Percentiles rank a stretch among this genome's conserved stretches.
Conservation (phyloP, 2,888 invertebrate species). For the Nasonovia ribisnigri region DNA sequence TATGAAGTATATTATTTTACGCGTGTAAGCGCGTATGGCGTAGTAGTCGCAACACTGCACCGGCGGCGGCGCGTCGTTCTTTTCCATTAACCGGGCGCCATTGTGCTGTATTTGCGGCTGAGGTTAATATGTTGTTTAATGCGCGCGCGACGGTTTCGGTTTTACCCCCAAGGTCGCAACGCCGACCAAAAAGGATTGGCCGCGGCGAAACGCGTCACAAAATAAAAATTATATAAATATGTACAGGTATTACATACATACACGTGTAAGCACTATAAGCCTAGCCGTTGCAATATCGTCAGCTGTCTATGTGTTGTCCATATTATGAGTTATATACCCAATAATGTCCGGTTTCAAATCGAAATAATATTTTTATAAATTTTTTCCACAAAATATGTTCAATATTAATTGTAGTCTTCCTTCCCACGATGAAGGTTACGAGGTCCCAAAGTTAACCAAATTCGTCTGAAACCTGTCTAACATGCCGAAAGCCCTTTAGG, state of each 20-base stretch:
- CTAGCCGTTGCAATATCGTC: not conserved
- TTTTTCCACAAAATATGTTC: not conserved
- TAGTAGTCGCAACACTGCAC: conserved; percentile 41
- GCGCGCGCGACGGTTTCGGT: conserved; percentile 15
- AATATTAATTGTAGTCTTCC: not conserved
- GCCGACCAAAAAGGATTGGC: not conserved
- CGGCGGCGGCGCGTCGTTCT: conserved; percentile 25
- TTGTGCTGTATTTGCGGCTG: conserved; percentile 34
- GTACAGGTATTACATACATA: not conserved
- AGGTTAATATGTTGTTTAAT: conserved; percentile 24
- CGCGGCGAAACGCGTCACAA: conserved; percentile 2
- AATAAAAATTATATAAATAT: not conserved
- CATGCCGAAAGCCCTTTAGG: not conserved
- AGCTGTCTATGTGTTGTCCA: not conserved
- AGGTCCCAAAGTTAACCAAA: not conserved
- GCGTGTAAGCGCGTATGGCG: no score
- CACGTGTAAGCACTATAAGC: not conserved
- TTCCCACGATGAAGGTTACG: not conserved
- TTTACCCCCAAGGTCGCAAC: conserved; percentile 28
- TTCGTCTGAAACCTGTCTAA: not conserved
- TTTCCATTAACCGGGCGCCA: conserved; percentile 43
- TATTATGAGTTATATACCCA: not conserved
- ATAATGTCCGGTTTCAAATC: not conserved
- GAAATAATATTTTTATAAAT: not conserved
- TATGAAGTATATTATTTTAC: conserved; percentile 8